Conservation (phyloP, 2,797 vertebrate species). For the Premnoplex brunnescens region DNA sequence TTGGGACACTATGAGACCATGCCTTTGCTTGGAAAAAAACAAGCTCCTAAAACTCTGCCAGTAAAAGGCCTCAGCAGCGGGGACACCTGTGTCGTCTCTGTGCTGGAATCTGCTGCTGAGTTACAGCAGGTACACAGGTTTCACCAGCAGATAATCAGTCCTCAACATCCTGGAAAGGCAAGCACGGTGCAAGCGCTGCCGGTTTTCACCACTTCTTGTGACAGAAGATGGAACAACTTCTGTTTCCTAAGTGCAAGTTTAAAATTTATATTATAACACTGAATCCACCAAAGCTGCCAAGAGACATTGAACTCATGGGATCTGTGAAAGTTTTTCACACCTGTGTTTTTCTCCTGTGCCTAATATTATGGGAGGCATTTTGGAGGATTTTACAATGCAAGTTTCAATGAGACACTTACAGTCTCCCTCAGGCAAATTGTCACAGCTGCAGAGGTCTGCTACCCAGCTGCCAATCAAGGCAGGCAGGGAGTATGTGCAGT, state of each 20-base stretch:
- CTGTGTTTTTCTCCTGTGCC: slow-evolving; percentile 71
- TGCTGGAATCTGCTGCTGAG: neutral
- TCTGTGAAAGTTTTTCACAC: slow-evolving; percentile 69
- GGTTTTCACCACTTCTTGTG: neutral
- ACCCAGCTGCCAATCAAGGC: slow-evolving; percentile 70
- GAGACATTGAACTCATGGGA: slow-evolving; percentile 65
- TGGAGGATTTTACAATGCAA: slow-evolving; percentile 66
- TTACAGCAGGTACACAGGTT: neutral
- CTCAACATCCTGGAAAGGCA: neutral
- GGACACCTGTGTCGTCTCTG: neutral
- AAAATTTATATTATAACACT: slow-evolving; percentile 35
- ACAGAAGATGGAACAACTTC: slow-evolving; percentile 5
- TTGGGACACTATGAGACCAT: neutral
- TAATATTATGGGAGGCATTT: slow-evolving; percentile 70
- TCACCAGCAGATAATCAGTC: neutral
- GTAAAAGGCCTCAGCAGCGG: fast-evolving
- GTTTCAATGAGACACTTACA: slow-evolving; percentile 72
- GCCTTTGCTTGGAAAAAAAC: fast-evolving
- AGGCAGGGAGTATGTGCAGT: slow-evolving; percentile 61
- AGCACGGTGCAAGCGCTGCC: fast-evolving
- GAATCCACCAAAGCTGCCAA: slow-evolving; percentile 61
- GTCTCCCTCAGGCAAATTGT: slow-evolving; percentile 71
- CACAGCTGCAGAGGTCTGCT: slow-evolving; percentile 72
- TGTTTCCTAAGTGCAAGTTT: slow-evolving; percentile 20
- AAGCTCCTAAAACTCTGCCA: neutral